phyloP scores from a whole-genome alignment of 1,140 invertebrate species.

The Hyles euphorbiae region DNA sequence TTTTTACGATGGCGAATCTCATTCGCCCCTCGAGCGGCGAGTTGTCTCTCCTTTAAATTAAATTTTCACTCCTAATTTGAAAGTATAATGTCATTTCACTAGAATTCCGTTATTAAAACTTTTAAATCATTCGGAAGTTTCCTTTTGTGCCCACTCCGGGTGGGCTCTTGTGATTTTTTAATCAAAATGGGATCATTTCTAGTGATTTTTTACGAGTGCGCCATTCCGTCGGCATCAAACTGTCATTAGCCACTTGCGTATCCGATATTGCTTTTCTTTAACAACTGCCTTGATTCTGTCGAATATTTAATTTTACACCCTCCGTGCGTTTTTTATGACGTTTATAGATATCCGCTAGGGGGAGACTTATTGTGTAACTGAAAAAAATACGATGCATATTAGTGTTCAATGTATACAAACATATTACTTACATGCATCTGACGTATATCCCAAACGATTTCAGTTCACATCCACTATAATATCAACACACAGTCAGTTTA shows the following conservation, averaged over 20 bases:
- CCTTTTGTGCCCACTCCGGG: constrained; percentile 49
- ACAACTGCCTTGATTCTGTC: constrained; percentile 63
- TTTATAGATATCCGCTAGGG: too few species aligned
- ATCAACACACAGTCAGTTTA: too few species aligned
- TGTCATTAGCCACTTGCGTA: constrained; percentile 71
- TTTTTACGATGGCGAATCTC: constrained; percentile 70
- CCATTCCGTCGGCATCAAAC: constrained; percentile 65
- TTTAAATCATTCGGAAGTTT: constrained; percentile 75
- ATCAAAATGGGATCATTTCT: constrained; percentile 73
- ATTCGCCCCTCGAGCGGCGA: constrained; percentile 68
- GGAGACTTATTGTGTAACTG: too few species aligned
- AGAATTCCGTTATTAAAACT: constrained; percentile 76
- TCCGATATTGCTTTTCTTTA: constrained; percentile 72
- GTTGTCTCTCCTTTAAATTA: constrained; percentile 76
- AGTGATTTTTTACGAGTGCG: constrained; percentile 72
- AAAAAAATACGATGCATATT: too few species aligned
- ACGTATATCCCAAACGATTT: too few species aligned
- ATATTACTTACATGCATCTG: too few species aligned
- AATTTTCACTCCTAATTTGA: constrained; percentile 78
- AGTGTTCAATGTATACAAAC: too few species aligned
- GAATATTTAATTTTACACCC: constrained; percentile 54
- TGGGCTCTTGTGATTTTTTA: constrained; percentile 70
- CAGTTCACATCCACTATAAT: too few species aligned
- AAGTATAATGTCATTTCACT: constrained; percentile 77
- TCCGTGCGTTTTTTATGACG: constrained; percentile 31